Base-by-base conservation (phyloP, 2,888 invertebrate species). In the Stenichneumon culpator region DNA sequence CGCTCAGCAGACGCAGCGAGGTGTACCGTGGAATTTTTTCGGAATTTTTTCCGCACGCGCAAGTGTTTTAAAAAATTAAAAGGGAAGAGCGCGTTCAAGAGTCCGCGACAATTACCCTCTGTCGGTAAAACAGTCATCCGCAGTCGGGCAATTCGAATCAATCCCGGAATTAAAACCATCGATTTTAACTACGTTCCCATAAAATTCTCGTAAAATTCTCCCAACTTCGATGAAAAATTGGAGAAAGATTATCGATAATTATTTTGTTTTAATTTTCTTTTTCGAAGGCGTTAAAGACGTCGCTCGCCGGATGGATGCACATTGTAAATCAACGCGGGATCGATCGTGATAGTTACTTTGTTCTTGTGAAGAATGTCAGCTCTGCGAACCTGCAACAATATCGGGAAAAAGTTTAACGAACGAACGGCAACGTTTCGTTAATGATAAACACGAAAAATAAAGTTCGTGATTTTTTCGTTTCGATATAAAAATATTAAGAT, bases 321-420 rank as follows among this genome's bases (percentile, higher is more conserved):
- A 57, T 9, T 4, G 6, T 0, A 25, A 22, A 11, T 57, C 14
- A 28, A 57, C 14, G 57, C 1, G 11, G 5, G 14, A 14, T 9
- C 19, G n/a, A 22, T 86, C 79, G 83, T 9, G n/a, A 39, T 86
- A 81, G 82, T 87, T 93, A 96, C 96, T 95, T 97, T 97, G 92
- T 97, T 96, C 88, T 96, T 96, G 89, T 96, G 96, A n/a, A 95
- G 94, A 86, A 97, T 95, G 36, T 95, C 95, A n/a, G 95, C 95
- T 72, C 95, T 91, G 14, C 87, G 81, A 57, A 94, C 88, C 94
- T 94, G 83, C 0, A 89, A 88, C 36, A 63, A 50, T 75, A 63
- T 57, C n/a, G 22, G 19, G 19, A 14, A 32, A 63, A 44, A 72
- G n/a, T 60, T 28, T 16, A 54, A 36, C 0, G 9, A 36, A 36